These are phyloP conservation scores for Ictidomys tridecemlineatus DNA, from an alignment of 2,113 vertebrate genomes.

Conservation along the genomic window DNA sequence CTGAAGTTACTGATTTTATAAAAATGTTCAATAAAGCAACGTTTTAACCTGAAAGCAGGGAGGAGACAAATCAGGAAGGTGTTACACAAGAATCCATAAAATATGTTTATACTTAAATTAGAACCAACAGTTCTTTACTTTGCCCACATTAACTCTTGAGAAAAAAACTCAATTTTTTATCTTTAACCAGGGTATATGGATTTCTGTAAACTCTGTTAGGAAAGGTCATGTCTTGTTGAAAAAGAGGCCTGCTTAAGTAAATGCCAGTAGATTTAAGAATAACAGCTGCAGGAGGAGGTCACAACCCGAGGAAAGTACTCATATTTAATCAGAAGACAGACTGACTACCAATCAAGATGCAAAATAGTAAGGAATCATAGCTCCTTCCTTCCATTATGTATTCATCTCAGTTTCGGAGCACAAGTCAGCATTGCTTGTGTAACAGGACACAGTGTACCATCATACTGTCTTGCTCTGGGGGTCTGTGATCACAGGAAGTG, in stretches of 20 bases:
- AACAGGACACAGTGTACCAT: not conserved
- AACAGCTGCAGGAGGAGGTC: not conserved
- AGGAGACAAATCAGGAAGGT: not conserved
- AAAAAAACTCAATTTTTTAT: not conserved
- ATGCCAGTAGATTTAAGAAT: slow-evolving; percentile 57
- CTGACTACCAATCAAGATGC: not conserved
- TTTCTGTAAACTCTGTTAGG: slow-evolving; percentile 18
- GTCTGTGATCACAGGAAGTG: not conserved
- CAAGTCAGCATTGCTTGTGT: not conserved
- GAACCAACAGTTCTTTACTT: not conserved
- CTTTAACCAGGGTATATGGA: slow-evolving; percentile 23
- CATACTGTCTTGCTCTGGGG: not conserved
- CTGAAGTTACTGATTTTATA: slow-evolving; percentile 1
- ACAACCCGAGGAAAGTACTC: not conserved
- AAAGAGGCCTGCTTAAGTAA: slow-evolving; percentile 16
- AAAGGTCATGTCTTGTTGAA: slow-evolving; percentile 62
- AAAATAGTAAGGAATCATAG: not conserved
- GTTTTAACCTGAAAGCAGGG: not conserved
- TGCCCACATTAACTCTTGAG: not conserved
- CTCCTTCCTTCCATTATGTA: not conserved
- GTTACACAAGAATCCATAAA: not conserved
- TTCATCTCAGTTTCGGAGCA: not conserved
- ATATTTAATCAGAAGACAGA: not conserved
- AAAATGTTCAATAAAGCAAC: not conserved
- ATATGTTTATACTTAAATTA: not conserved